Conservation (phyloP, 1,140 invertebrate species). For the Heterodera carotae region DNA sequence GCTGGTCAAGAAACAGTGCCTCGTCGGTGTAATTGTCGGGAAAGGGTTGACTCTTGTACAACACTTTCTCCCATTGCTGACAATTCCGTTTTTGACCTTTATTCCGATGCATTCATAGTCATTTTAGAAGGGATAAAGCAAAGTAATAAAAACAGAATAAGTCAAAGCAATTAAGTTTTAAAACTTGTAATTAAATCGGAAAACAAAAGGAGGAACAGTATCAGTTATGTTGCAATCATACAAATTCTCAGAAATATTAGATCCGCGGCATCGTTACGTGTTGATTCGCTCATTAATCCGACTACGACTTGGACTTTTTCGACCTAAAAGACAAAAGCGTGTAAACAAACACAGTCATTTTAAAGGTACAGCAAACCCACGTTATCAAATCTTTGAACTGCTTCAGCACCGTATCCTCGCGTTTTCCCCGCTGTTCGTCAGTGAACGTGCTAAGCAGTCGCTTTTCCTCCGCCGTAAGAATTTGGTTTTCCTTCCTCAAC, state of each 20-base stretch:
- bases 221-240: background rate
- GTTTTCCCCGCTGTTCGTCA: conserved; percentile 90
- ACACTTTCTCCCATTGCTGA: conserved; percentile 78
- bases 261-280: too few relatives aligned
- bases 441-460: conserved; percentile 94
- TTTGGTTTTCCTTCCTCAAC: conserved; percentile 93
- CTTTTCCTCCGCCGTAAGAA: conserved; percentile 99
- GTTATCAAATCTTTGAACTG: conserved; percentile 73
- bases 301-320: conserved; percentile 50
- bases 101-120: conserved; percentile 2
- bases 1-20: conserved; percentile 78
- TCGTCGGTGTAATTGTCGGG: conserved; percentile 87
- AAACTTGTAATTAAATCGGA: background rate
- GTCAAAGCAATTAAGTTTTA: background rate
- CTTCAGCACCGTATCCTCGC: conserved; percentile 90
- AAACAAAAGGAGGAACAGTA: background rate
- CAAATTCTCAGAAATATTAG: too few relatives aligned
- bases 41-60: conserved; percentile 82
- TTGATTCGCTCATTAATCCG: background rate
- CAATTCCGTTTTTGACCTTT: background rate
- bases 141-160: background rate
- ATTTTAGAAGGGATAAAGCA: too few relatives aligned
- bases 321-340: conserved; percentile 29
- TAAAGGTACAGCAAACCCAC: background rate
- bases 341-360: background rate